Conservation (phyloP, 2,888 invertebrate genomes). For the Schizaphis graminum region DNA sequence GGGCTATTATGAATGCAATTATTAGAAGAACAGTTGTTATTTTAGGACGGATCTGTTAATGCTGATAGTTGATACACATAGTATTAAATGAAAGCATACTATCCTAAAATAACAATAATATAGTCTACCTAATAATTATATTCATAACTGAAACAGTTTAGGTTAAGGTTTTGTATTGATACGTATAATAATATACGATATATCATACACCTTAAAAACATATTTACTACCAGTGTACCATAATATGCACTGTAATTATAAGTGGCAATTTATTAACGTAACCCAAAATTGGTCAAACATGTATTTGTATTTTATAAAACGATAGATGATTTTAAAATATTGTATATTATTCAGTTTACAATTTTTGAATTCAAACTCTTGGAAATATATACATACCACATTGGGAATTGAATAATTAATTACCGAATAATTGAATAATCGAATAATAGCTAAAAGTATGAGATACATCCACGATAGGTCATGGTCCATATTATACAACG, state of each 20-base stretch:
- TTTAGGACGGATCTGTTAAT: constrained; percentile 51
- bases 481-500: background rate
- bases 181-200: background rate
- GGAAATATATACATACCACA: too few relatives aligned
- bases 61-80: constrained; percentile 7
- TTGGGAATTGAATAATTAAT: background rate
- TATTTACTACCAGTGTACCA: background rate
- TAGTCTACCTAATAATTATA: constrained; percentile 19
- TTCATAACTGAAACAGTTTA: background rate
- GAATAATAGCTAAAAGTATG: background rate
- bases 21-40: constrained; percentile 51
- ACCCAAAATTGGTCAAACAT: background rate
- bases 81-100: constrained; percentile 27
- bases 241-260: background rate
- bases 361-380: background rate
- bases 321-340: background rate
- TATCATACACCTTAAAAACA: background rate
- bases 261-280: background rate
- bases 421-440: background rate
- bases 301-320: background rate
- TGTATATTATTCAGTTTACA: background rate
- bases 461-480: too few relatives aligned
- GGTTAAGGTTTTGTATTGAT: background rate
- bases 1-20: constrained; percentile 38
- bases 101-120: constrained; percentile 54